These are phyloP conservation scores for Saccopteryx leptura DNA, from an alignment of 2,113 vertebrate genomes.

Conservation along the genomic window DNA sequence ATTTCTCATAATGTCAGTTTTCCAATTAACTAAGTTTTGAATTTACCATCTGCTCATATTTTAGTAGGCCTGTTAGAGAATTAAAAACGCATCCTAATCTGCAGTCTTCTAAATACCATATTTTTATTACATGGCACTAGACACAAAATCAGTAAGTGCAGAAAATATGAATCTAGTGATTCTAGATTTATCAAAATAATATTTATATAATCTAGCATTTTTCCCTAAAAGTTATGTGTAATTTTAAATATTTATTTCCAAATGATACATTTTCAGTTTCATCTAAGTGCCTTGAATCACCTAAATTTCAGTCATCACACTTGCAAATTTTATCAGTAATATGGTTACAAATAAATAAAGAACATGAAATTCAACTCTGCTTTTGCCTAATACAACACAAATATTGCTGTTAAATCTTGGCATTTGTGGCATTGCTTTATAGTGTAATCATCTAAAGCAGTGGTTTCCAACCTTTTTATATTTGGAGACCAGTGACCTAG, in stretches of 20 bases:
- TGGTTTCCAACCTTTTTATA: no score
- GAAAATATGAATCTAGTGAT: not conserved
- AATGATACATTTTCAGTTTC: not conserved
- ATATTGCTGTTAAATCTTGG: not conserved
- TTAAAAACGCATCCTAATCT: conserved; percentile 54
- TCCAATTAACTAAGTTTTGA: conserved; percentile 57
- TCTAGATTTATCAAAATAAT: conserved; percentile 34
- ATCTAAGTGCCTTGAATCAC: not conserved
- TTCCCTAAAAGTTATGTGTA: not conserved
- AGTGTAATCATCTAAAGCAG: not conserved
- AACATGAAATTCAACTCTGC: not conserved
- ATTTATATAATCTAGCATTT: not conserved
- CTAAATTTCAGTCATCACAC: not conserved
- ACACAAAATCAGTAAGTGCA: conserved; percentile 6
- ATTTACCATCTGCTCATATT: conserved; percentile 63
- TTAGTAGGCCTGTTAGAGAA: not conserved
- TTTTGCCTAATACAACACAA: not conserved
- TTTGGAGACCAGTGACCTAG: no score
- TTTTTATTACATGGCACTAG: conserved; percentile 30
- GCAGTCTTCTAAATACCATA: not conserved
- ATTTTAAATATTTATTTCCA: not conserved
- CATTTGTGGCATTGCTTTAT: not conserved
- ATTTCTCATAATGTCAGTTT: conserved; percentile 55
- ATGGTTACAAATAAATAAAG: not conserved
- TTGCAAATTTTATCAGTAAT: not conserved